These are phyloP conservation scores for Nyctibius grandis DNA, from an alignment of 2,797 vertebrate species.

Conservation along the genomic window DNA sequence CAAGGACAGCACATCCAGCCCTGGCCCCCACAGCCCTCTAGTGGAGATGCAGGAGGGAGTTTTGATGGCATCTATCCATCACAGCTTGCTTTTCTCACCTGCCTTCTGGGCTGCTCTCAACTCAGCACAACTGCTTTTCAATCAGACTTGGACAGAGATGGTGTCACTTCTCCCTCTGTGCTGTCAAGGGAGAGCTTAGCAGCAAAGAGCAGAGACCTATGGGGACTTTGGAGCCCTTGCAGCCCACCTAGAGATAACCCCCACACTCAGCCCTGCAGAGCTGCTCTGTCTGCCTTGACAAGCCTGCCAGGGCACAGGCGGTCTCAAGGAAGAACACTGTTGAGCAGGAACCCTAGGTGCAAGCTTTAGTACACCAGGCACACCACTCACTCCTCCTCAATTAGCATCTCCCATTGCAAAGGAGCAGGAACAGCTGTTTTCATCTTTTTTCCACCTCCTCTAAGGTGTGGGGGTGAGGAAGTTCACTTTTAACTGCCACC, in stretches of 20 bases:
- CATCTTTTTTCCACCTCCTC: neutral
- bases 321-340: neutral
- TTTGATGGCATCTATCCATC: neutral
- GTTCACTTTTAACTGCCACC: neutral
- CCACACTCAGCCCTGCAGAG: neutral
- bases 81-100: neutral
- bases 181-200: neutral
- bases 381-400: neutral
- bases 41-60: neutral
- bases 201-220: neutral
- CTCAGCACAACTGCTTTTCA: neutral
- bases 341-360: neutral
- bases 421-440: neutral
- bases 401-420: neutral
- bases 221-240: neutral
- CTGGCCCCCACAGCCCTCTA: neutral
- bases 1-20: accelerated
- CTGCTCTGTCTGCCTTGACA: neutral
- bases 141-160: neutral
- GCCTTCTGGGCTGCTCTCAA: neutral
- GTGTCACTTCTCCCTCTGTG: neutral
- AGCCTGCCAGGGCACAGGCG: neutral
- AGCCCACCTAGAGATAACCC: neutral
- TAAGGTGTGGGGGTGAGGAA: neutral
- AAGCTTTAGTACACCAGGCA: neutral